Evolutionary conservation across 2,888 invertebrate species (phyloP), one percentile per base, ranked within the genome.

Genomic region (Netelia fuscicornis): DNA sequence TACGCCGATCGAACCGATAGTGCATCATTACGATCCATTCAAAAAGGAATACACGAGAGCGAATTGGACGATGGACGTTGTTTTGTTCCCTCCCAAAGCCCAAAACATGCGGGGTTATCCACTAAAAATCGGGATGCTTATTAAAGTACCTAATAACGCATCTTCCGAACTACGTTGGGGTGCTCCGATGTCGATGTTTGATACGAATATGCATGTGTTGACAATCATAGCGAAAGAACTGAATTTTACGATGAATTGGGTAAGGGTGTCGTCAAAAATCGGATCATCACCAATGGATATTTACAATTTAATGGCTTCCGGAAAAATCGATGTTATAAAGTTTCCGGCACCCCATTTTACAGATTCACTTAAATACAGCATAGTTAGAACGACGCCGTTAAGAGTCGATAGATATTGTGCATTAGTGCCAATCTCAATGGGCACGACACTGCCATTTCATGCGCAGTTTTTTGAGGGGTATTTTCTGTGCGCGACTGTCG

Each of bases 11-110:
- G 13, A 1, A 37, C 77, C 81, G 13, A 72, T 83, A 10, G 52
- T 88, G 25, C 87, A 88, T 78, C 75, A 68, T 3, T 87, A 84
- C n/a, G 87, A 89, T 85, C 88, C 87, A 0, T 89, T 89, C 48
- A 81, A 30, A 2, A 77, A 79, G 5, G 9, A 44, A 54, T 85
- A 81, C 52, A 75, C 65, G 1, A 77, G 60, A 6, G 58, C 37
- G 10, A 52, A 64, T 1, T 85, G 86, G 74, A 78, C 84, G 2
- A 10, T 37, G 13, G n/a, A 11, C 2, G 60, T 20, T 9, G 13
- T 70, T 13, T 81, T 85, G 67, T 89, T 89, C 52, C 88, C 89
- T 0, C 60, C 87, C 30, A 87, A 89, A 44, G 5, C 86, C 2
- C 48, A 8, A 0, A 68, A 90, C 74, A 84, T 90, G 64, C 13